Base-by-base conservation (phyloP, 2,888 invertebrate species). In the Dexiosoma caninum region DNA sequence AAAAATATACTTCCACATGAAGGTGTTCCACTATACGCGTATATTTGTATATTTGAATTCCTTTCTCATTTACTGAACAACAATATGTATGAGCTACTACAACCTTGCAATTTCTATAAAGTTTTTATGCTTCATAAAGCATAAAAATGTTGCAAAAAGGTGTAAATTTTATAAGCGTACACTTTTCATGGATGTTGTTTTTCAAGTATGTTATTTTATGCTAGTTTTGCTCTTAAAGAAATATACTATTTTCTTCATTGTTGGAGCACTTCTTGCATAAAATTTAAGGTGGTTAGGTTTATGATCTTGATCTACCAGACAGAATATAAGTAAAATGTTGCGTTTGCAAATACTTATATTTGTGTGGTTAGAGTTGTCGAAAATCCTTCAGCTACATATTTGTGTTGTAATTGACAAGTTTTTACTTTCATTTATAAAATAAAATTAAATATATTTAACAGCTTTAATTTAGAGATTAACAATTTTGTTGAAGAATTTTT, bases 101-200 rank as follows among this genome's bases (percentile, higher is more conserved):
- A 66, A 75, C 71, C 74, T 67, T 72, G 64, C 81, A 74, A 44
- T 53, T 75, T 74, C 64, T 59, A 59, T 66, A 76, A 57, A 69
- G 64, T 81, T 72, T 42, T 74, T 74, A 55, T 69, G 81, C 81
- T 81, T 81, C 69, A 59, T 35, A 64, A 44, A 81, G 72, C 81
- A 77, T 72, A 77, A 81, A 81, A 81, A 77, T 69, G 81, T 69
- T 77, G 40, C 49, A 62, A 53, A 71, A 72, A 46, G 72, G 72
- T 69, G 74, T 57, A 78, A 71, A 71, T 66, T 49, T 71, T 64
- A 1, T 53, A 27, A 27, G 27, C 27, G 27, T 5, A 27, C 6
- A 27, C 6, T 27, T 27, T 27, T 27, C 6, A 46, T 30, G 9
- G 0, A 14, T 19, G 7, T 37, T 32, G n/a, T n/a, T 46, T 67